Percentiles rank a stretch among this genome's conserved stretches.
Evolutionary conservation across 2,113 vertebrate genomes (phyloP).

Genomic region (Progne subis): DNA sequence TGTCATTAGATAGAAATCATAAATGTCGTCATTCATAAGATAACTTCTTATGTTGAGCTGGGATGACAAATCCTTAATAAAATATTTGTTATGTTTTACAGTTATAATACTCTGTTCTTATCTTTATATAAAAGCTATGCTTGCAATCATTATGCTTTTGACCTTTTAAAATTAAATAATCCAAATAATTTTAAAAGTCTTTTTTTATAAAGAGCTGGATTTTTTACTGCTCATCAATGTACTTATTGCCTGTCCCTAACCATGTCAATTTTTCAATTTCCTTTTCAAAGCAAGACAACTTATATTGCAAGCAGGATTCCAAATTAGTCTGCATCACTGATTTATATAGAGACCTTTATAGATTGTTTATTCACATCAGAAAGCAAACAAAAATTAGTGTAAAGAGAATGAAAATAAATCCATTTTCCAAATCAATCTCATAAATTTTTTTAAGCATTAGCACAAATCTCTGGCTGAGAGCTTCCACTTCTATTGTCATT

Average conservation of each 20-base stretch:
- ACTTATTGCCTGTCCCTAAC: neutral
- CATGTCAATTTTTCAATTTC: neutral
- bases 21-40: neutral
- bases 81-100: neutral
- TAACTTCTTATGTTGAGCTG: neutral
- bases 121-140: neutral
- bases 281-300: neutral
- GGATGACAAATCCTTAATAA: neutral
- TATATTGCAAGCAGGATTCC: neutral
- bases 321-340: neutral
- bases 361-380: neutral
- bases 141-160: neutral
- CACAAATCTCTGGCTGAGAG: neutral
- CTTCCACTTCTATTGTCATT: neutral
- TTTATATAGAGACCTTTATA: neutral
- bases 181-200: fast-evolving
- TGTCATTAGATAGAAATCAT: neutral
- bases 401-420: neutral
- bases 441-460: neutral
- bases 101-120: neutral
- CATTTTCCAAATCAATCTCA: neutral
- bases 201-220: neutral
- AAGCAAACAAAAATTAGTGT: neutral
- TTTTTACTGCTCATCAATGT: neutral
- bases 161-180: neutral